Base-by-base conservation (phyloP, 2,113 vertebrate species). In the Tricholaema leucomelas region DNA sequence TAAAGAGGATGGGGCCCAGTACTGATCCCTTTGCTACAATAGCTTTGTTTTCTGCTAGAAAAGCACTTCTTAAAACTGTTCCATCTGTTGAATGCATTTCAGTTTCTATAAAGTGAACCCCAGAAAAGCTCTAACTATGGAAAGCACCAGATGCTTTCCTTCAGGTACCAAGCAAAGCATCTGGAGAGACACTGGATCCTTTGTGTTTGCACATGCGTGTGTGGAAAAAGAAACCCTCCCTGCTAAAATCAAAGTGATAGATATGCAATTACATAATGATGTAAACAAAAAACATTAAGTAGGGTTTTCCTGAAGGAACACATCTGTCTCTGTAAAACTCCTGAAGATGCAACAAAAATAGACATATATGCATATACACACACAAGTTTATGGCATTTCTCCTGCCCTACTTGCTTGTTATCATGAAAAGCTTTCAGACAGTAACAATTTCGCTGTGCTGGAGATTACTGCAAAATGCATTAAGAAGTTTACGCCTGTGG, bases 381-480 rank as follows among this genome's bases (percentile, higher is more conserved):
- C 38, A 92, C 48, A 91, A 91, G 44, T 56, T 90, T 74, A 56
- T 55, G 63, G 65, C 67, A 84, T 77, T 88, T 91, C 61, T 11
- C 31, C 71, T 88, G 91, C 83, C 70, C 63, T 88, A 72, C 73
- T 93, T 78, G 85, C 86, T 92, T 94, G 90, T 84, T 97, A 90
- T 95, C 96, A 96, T 94, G 83, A 94, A 97, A 95, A 94, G 89
- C 94, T 97, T 96, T 97, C 96, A 97, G 97, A 97, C 96, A 92
- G 96, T 80, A 93, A 97, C 96, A 95, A 46, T 96, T 97, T 96
- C 88, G 93, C 91, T 85, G 92, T 56, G 78, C 60, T 80, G 59
- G 92, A 93, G 92, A 88, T 94, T 95, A 96, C 97, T 98, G 97
- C 96, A 96, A 97, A 98, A 97, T 40, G 66, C 97, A 98, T 98